Percentiles rank a stretch among this genome's conserved stretches.
These are phyloP conservation scores for Pseudomyrmex gracilis DNA, from an alignment of 1,140 invertebrate genomes.

Conservation along the genomic window DNA sequence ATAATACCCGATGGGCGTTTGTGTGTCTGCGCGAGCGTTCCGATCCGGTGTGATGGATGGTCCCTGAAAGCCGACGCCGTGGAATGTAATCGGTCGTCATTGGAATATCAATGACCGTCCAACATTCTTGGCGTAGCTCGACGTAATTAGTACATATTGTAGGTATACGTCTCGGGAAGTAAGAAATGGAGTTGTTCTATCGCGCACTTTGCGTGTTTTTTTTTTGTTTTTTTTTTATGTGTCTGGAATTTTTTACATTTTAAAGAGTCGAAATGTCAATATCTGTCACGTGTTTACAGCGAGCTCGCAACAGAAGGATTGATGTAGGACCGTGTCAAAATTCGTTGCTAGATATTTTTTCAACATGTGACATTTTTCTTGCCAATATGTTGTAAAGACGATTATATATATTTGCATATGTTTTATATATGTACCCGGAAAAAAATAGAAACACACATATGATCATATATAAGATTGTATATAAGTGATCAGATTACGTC, in stretches of 20 bases:
- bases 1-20: constrained; percentile 44
- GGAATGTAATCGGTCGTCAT: constrained; percentile 51
- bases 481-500: too few species aligned
- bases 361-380: too few species aligned
- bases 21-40: neutral
- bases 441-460: too few species aligned
- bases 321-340: constrained; percentile 4
- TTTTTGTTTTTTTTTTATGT: too few species aligned
- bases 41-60: constrained; percentile 38
- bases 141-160: constrained; percentile 27
- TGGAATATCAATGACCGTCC: constrained; percentile 51
- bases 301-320: neutral
- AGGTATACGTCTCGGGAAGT: neutral
- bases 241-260: neutral
- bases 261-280: neutral
- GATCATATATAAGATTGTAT: too few species aligned
- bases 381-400: too few species aligned
- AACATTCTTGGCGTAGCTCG: constrained; percentile 32
- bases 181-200: constrained; percentile 39
- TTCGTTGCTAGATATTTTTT: neutral
- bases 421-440: too few species aligned
- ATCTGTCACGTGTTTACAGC: neutral
- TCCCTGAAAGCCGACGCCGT: constrained; percentile 41
- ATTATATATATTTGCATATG: too few species aligned
- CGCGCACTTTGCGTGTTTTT: too few species aligned